These are phyloP conservation scores for Trochalopteron elliotii DNA, from an alignment of 2,113 vertebrate species.

Conservation along the genomic window DNA sequence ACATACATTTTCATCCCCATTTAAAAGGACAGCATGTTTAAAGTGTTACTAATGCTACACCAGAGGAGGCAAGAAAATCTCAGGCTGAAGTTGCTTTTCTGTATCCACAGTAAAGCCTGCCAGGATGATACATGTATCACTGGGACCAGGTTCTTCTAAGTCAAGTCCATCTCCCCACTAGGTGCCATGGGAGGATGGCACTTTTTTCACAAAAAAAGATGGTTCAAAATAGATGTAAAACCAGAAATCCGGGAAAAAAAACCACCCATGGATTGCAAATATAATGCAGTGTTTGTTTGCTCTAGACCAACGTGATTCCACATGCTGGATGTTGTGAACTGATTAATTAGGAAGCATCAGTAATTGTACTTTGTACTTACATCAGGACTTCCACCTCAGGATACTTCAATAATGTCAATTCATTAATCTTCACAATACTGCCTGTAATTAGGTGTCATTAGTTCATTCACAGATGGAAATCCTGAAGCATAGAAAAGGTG, in stretches of 20 bases:
- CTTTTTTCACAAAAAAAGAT: too few species aligned
- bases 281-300: neutral
- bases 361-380: constrained; percentile 20
- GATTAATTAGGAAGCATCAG: constrained; percentile 11
- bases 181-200: accelerated
- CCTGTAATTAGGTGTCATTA: constrained; percentile 33
- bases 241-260: neutral
- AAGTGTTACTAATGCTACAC: neutral
- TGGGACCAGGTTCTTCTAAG: accelerated
- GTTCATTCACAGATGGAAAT: constrained; percentile 50
- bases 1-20: accelerated
- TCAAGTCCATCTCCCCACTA: neutral
- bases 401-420: constrained; percentile 50
- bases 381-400: constrained; percentile 37
- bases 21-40: neutral
- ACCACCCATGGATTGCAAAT: neutral
- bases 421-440: constrained; percentile 38
- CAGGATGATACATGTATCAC: accelerated
- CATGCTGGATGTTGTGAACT: neutral
- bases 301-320: neutral
- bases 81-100: neutral
- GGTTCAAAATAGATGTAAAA: neutral
- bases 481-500: neutral
- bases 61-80: neutral
- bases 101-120: neutral